Percentiles rank a stretch among this genome's conserved stretches.
phyloP scores from a whole-genome alignment of 2,113 vertebrate species.

The Pandion haliaetus region DNA sequence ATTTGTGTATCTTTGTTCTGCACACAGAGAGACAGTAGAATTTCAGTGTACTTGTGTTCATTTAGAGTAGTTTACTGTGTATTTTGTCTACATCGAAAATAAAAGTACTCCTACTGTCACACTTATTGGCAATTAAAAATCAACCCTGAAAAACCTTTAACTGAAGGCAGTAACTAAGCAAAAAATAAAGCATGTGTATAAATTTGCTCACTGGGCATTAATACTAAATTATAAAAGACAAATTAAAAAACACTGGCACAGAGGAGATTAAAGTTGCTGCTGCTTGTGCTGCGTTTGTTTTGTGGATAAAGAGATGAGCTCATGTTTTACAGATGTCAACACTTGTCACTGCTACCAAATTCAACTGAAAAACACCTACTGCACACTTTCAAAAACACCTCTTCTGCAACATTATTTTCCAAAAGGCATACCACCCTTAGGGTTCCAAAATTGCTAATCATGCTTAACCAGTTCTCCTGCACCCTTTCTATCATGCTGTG shows the following conservation, averaged over 20 bases:
- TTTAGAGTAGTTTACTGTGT: neutral
- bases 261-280: neutral
- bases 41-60: neutral
- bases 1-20: neutral
- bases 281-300: neutral
- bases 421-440: neutral
- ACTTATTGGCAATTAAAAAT: neutral
- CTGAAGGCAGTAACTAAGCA: neutral
- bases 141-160: neutral
- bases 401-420: neutral
- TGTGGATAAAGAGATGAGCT: neutral
- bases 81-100: neutral
- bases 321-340: neutral
- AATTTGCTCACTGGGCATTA: neutral
- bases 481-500: neutral
- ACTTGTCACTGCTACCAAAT: neutral
- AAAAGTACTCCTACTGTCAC: neutral
- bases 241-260: neutral
- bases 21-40: neutral
- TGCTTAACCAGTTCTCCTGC: neutral
- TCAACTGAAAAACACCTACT: neutral
- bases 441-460: neutral
- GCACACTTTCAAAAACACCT: neutral
- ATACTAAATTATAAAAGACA: neutral
- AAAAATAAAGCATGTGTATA: neutral